Evolutionary conservation across 35 echinoderm and acorn worm genomes (phyloP), one percentile per base, ranked within the genome.

Genomic region (Stichopus chloronotus): DNA sequence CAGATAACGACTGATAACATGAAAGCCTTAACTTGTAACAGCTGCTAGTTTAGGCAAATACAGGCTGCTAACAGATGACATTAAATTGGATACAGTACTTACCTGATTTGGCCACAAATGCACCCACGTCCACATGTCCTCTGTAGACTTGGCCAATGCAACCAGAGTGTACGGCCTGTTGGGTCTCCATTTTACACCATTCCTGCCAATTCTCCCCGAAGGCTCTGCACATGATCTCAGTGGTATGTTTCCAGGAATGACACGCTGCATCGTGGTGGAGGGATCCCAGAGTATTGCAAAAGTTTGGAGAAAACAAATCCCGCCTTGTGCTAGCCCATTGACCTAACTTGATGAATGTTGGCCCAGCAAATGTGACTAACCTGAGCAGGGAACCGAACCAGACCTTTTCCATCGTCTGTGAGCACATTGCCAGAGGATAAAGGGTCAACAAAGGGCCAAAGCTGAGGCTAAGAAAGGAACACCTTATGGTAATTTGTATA

Each of bases 121-220:
- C 19, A 8, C 71, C 57, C 61, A 72, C 4, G 19, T 89, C 96
- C 58, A 99, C 92, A 57, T 95, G 95, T 52, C 78, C 97, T 54
- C 94, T 96, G 80, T 99, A 94, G 59, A 99, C 97, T 61, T 99
- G 97, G 4, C 97, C 97, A 58, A 99, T 91, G 87, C 97, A 99
- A 19, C 97, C 97, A 14, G 97, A 99, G 78, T 96, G 89, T 0
- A 99, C 81, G 43, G 90, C 59, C 56, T 87, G 59, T 65, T 53
- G 25, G 53, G 63, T 84, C 9, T 94, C 94, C 52, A 94, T 81
- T 17, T n/a, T 72, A n/a, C 94, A 97, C 22, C 94, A 83, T 14
- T 94, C 78, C 21, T 94, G 76, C 95, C 97, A 96, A 9, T 85
- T 55, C 52, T 95, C 84, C 8, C 97, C 97, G 89, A 99, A 99